Evolutionary conservation across 1,140 invertebrate genomes (phyloP), one percentile per base, ranked within the genome.

Genomic region (Augochlora pura): DNA sequence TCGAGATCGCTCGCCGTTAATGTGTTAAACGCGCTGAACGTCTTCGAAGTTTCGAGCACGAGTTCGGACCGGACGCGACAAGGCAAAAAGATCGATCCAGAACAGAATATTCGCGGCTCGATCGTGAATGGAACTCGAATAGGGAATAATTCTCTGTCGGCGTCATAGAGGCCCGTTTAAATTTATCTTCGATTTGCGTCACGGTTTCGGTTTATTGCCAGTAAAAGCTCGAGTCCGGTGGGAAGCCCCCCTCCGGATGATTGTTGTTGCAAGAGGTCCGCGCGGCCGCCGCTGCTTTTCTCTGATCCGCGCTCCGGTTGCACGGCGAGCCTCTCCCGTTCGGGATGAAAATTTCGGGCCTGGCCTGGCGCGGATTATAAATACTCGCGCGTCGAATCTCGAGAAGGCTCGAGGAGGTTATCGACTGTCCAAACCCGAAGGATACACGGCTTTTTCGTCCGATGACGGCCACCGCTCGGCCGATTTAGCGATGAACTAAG

Each of bases 401-500:
- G 67, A 69, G 67, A 25, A 10, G 25, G 18, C 7, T n/a, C 39
- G 18, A 23, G 52, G 52, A 62, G 71, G 64, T 75, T 80, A 75
- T 80, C 71, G 77, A 80, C 64, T 49, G 69, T 65, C 63, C 66
- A 46, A 42, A 21, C 16, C 65, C 60, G 69, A 69, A 49, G 65
- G n/a, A n/a, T n/a, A 76, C 46, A 42, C 23, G 18, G 16, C 64
- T 64, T 65, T 70, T 77, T 46, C 23, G 64, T 25, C 2, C 60
- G 27, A 9, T 38, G 65, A 21, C 76, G 79, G 57, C 57, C 59
- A 46, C 46, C 66, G 25, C 32, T 32, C 39, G 63, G 42, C 67
- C 46, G 71, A 81, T 65, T 81, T 77, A 66, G 52, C 68, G 80
- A 81, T 81, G 75, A 81, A 68, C 67, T 81, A 81, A 77, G 73